Conservation (phyloP, 2,113 vertebrate genomes). For the Carassius gibelio region DNA sequence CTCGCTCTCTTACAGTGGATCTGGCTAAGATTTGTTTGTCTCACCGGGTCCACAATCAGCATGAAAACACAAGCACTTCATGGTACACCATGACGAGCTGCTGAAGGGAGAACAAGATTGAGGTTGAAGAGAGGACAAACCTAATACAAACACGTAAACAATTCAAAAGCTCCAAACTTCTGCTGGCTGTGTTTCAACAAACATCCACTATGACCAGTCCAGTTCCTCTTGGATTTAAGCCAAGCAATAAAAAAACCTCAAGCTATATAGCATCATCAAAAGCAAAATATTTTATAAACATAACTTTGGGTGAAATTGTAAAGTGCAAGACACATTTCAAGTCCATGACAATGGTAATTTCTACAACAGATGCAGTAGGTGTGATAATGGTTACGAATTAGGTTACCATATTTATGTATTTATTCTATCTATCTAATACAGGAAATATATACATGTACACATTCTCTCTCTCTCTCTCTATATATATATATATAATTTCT, state of each 20-base stretch:
- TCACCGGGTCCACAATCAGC: conserved; percentile 20
- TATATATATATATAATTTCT: no score
- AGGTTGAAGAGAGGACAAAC: conserved; percentile 48
- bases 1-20: neutral
- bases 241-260: neutral
- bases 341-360: no score
- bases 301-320: neutral
- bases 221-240: neutral
- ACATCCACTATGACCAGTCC: neutral
- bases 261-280: neutral
- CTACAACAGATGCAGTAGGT: no score
- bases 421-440: no score
- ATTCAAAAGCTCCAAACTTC: neutral
- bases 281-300: neutral
- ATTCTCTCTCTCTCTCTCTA: no score
- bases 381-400: no score
- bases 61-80: conserved; percentile 15
- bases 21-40: conserved; percentile 19
- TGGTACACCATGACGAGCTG: neutral
- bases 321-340: no score
- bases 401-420: no score
- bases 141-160: neutral
- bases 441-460: no score
- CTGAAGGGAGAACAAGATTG: conserved; percentile 31
- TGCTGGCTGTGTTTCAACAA: neutral